Evolutionary conservation across 2,888 invertebrate genomes (phyloP).

Genomic region (Melanchra persicariae): DNA sequence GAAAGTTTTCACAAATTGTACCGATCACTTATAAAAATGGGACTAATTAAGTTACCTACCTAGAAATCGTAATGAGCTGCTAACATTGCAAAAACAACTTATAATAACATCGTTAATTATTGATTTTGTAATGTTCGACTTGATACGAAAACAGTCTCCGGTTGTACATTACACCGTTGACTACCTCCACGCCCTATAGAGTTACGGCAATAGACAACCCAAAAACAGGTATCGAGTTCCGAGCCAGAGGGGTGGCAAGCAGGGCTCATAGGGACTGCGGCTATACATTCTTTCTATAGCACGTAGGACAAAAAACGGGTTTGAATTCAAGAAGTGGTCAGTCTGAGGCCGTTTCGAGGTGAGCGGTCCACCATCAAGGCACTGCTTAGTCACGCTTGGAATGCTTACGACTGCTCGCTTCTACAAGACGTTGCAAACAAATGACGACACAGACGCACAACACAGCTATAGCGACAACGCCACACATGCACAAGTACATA

Average conservation of each 20-base stretch:
- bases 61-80: conserved; percentile 20
- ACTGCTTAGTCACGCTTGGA: conserved; percentile 86
- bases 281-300: conserved; percentile 73
- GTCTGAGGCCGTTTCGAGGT: conserved; percentile 85
- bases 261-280: conserved; percentile 46
- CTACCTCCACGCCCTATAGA: conserved; percentile 24
- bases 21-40: neutral
- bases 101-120: neutral
- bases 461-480: conserved; percentile 55
- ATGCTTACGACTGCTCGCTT: conserved; percentile 79
- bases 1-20: neutral
- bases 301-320: conserved; percentile 80
- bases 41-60: conserved; percentile 7
- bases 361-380: conserved; percentile 82
- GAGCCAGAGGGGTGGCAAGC: conserved; percentile 51
- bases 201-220: conserved; percentile 33
- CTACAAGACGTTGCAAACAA: conserved; percentile 79
- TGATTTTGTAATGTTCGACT: conserved; percentile 13
- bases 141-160: conserved; percentile 2
- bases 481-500: conserved; percentile 42
- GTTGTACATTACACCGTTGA: neutral
- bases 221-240: conserved; percentile 52
- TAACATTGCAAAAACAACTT: conserved; percentile 25
- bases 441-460: conserved; percentile 71
- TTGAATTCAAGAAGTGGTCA: conserved; percentile 86